Evolutionary conservation across 2,113 vertebrate species (phyloP).

Genomic region (Salvelinus sp.): DNA sequence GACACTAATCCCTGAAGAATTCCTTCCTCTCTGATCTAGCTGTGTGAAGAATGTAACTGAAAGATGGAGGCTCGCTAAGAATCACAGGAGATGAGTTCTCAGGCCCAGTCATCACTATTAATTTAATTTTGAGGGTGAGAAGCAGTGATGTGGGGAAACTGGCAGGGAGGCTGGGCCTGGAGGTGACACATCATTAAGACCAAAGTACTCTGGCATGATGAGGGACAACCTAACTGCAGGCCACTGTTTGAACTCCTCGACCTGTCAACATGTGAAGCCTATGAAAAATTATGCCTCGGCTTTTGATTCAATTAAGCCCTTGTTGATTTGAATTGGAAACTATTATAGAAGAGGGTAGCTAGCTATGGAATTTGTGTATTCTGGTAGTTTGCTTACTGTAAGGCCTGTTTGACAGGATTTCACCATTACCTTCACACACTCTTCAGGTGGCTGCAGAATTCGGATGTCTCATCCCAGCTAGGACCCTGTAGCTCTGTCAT

Average conservation of each 20-base stretch:
- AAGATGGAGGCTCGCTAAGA: slow-evolving; percentile 57
- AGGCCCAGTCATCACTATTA: slow-evolving; percentile 47
- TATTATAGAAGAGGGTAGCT: neutral
- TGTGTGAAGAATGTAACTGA: slow-evolving; percentile 58
- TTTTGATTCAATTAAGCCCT: neutral
- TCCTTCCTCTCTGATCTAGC: slow-evolving; percentile 65
- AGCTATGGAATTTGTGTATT: neutral
- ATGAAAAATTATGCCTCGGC: neutral
- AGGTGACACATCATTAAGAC: slow-evolving; percentile 38
- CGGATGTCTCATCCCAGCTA: neutral
- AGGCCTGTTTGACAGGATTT: neutral
- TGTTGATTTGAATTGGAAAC: neutral
- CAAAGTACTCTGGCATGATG: slow-evolving; percentile 20
- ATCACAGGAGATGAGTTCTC: slow-evolving; percentile 57
- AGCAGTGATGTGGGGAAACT: slow-evolving; percentile 55
- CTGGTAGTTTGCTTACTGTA: neutral
- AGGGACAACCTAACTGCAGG: slow-evolving; percentile 35
- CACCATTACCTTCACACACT: neutral
- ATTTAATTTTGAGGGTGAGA: slow-evolving; percentile 52
- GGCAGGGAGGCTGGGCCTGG: slow-evolving; percentile 21
- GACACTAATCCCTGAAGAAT: slow-evolving; percentile 74
- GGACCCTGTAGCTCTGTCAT: neutral
- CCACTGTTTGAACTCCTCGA: slow-evolving; percentile 23
- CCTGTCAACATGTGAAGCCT: slow-evolving; percentile 9
- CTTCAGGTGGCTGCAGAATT: neutral